Evolutionary conservation across 1,140 invertebrate genomes (phyloP).

Genomic region (Cyclina sinensis): DNA sequence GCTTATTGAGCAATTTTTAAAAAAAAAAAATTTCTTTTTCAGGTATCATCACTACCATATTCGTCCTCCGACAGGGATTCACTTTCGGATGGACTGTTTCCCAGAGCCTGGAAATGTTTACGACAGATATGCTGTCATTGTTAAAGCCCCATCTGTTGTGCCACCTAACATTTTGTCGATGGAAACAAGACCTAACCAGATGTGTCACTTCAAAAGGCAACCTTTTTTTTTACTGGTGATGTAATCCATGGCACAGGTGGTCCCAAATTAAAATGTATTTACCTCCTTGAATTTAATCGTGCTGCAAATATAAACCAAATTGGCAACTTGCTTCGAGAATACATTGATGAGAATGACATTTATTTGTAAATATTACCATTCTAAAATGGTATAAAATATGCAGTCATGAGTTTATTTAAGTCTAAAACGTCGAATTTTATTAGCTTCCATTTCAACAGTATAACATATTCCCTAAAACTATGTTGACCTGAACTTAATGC

Average conservation of each 20-base stretch:
- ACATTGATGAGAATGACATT: background rate
- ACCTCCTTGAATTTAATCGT: background rate
- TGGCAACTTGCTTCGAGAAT: background rate
- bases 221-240: background rate
- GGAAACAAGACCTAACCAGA: background rate
- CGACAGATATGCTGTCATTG: background rate
- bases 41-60: background rate
- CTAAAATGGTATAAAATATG: too few species aligned
- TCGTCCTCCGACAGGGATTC: background rate
- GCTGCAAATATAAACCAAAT: background rate
- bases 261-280: background rate
- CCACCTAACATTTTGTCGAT: background rate
- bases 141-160: background rate
- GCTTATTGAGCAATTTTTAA: too few species aligned
- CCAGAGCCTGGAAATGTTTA: background rate
- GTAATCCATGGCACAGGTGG: background rate
- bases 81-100: background rate
- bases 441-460: too few species aligned
- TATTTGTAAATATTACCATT: too few species aligned
- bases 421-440: too few species aligned
- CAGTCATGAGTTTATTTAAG: too few species aligned
- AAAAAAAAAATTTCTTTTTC: background rate
- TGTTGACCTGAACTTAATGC: too few species aligned
- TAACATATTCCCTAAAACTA: too few species aligned
- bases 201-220: background rate